phyloP scores from a whole-genome alignment of 2,888 invertebrate species.

The Cordilura impudica region DNA sequence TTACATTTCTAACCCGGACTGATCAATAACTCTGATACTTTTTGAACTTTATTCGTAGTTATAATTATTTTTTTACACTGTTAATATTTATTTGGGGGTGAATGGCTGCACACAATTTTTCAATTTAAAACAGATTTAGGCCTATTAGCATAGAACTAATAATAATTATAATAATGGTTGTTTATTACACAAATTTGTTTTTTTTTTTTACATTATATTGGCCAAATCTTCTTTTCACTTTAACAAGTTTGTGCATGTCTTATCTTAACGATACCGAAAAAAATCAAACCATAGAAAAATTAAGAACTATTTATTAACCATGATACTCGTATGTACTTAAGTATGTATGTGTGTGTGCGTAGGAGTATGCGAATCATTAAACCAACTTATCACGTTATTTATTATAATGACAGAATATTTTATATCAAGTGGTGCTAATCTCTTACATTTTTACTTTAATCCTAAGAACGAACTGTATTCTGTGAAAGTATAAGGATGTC shows the following conservation, averaged over 20 bases:
- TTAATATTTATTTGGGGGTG: too few species aligned
- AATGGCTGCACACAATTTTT: too few species aligned
- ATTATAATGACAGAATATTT: constrained; percentile 30
- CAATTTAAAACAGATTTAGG: too few species aligned
- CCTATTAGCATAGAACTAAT: too few species aligned
- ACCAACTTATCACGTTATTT: constrained; percentile 42
- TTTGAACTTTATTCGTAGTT: too few species aligned
- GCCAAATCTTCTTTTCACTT: not conserved
- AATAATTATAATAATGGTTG: too few species aligned
- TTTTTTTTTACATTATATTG: not conserved
- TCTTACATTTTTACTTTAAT: constrained; percentile 33
- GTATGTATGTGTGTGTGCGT: not conserved
- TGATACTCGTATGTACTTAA: constrained; percentile 1
- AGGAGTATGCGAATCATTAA: constrained; percentile 24
- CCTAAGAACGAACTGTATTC: constrained; percentile 15
- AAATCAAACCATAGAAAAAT: not conserved
- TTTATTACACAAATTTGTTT: too few species aligned
- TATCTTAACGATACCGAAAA: not conserved
- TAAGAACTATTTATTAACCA: constrained; percentile 13
- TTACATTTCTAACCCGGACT: too few species aligned
- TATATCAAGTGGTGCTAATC: constrained; percentile 39
- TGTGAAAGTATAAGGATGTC: not conserved
- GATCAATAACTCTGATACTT: too few species aligned
- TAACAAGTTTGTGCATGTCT: constrained; percentile 10
- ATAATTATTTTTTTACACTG: too few species aligned